phyloP scores from a whole-genome alignment of 2,113 vertebrate genomes.

The Muntiacus muntjak region DNA sequence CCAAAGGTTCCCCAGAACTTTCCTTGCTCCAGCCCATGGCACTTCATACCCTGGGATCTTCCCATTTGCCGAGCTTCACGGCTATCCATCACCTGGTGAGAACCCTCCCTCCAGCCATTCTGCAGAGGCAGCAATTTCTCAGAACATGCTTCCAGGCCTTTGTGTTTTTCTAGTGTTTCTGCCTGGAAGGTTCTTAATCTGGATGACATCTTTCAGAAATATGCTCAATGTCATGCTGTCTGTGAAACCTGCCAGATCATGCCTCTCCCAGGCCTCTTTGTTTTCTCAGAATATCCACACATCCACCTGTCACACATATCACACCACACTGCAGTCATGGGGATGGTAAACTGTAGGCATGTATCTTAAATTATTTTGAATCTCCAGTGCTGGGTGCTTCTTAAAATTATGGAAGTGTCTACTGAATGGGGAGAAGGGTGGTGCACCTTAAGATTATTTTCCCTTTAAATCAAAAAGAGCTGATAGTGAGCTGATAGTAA shows the following conservation, averaged over 20 bases:
- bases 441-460: neutral
- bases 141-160: neutral
- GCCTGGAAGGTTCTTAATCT: neutral
- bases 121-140: neutral
- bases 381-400: neutral
- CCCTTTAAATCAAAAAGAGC: neutral
- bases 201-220: neutral
- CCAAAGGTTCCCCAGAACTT: neutral
- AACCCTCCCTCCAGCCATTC: neutral
- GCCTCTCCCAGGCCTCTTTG: neutral
- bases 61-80: neutral
- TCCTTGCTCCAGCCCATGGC: neutral
- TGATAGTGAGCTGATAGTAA: neutral
- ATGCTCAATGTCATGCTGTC: neutral
- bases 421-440: neutral
- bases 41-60: no score
- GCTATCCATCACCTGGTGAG: neutral
- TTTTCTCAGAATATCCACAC: neutral
- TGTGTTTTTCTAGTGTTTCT: neutral
- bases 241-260: neutral
- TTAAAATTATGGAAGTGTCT: neutral
- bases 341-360: neutral
- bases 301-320: neutral
- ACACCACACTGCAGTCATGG: rapidly evolving
- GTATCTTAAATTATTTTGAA: neutral